Evolutionary conservation across 1,140 invertebrate genomes (phyloP).

Genomic region (Pogonomyrmex barbatus): DNA sequence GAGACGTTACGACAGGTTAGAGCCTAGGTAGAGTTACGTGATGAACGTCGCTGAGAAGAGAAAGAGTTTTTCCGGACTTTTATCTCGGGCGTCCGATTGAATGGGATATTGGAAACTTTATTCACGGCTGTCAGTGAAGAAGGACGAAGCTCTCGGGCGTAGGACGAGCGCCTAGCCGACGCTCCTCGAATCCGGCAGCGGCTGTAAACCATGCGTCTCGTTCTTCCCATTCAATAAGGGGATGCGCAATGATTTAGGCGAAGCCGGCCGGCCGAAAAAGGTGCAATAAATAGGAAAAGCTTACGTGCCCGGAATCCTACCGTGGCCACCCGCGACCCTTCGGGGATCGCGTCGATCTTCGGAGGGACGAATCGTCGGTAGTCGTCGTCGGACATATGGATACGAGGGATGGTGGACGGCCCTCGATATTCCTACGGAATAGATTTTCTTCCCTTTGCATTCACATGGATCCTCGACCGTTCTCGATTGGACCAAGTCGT

Average conservation of each 20-base stretch:
- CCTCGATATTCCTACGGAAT: constrained; percentile 65
- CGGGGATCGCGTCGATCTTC: constrained; percentile 67
- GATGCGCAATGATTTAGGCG: constrained; percentile 82
- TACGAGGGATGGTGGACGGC: constrained; percentile 22
- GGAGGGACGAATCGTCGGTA: constrained; percentile 67
- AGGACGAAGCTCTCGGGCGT: constrained; percentile 30
- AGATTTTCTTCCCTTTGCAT: constrained; percentile 65
- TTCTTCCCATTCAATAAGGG: constrained; percentile 81
- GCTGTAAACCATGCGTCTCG: constrained; percentile 79
- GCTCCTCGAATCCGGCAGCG: constrained; percentile 66
- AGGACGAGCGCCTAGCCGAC: background rate
- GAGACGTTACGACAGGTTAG: constrained; percentile 32
- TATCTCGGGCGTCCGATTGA: constrained; percentile 47
- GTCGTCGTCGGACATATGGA: constrained; percentile 33
- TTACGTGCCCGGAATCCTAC: constrained; percentile 81
- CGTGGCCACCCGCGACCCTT: constrained; percentile 47
- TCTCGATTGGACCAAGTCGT: constrained; percentile 74
- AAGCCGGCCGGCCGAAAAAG: constrained; percentile 77
- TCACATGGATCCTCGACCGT: constrained; percentile 19
- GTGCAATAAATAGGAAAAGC: constrained; percentile 80
- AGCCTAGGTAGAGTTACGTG: constrained; percentile 4
- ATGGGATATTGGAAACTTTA: constrained; percentile 78
- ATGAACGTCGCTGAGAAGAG: constrained; percentile 21
- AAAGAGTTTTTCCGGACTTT: constrained; percentile 47
- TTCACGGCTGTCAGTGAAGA: constrained; percentile 64